These are phyloP conservation scores for Zosterops pallidus DNA, from an alignment of 2,113 vertebrate genomes.

Conservation along the genomic window DNA sequence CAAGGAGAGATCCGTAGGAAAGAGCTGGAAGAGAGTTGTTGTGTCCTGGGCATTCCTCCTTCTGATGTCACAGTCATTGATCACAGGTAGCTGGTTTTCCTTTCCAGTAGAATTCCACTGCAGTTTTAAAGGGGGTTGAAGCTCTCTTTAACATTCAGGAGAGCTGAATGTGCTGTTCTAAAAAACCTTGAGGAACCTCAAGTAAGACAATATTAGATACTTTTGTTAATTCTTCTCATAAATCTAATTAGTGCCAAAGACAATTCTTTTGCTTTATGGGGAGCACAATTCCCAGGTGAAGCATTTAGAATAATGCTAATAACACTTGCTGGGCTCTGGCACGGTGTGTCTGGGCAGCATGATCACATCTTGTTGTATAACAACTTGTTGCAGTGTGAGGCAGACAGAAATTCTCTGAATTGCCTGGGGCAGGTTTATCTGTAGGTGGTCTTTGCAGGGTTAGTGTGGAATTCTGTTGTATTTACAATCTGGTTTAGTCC, in stretches of 20 bases:
- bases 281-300: background rate
- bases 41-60: constrained; percentile 85
- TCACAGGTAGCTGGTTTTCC: constrained; percentile 81
- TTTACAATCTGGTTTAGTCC: background rate
- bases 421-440: background rate
- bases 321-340: background rate
- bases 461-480: background rate
- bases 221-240: background rate
- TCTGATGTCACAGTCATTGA: constrained; percentile 82
- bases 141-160: background rate
- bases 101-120: background rate
- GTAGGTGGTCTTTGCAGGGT: background rate
- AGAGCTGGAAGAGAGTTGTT: constrained; percentile 90
- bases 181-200: background rate
- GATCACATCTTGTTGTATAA: background rate
- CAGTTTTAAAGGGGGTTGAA: background rate
- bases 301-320: background rate
- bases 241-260: background rate
- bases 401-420: background rate
- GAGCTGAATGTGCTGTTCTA: background rate
- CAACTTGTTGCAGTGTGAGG: background rate
- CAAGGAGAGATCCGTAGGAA: constrained; percentile 87
- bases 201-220: background rate
- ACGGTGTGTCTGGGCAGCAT: background rate
- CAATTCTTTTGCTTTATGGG: background rate